A percentile compares a stretch with the other conserved stretches of the same genome.
Conservation (phyloP, 2,113 vertebrate genomes). For the Macaca nemestrina region DNA sequence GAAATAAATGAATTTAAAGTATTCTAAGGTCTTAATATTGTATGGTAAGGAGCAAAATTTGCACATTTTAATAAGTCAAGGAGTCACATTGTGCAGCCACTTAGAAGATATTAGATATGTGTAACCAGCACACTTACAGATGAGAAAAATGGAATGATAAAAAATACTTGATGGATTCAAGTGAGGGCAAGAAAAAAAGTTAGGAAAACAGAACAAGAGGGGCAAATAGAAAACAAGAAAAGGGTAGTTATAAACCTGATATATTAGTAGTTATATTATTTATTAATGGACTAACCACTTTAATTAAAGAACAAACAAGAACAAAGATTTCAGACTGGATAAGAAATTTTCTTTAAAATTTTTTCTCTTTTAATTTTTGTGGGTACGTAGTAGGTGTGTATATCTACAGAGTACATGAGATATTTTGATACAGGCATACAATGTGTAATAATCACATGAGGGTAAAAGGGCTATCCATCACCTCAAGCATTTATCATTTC, state of each 20-base stretch:
- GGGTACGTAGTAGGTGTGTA: too few relatives aligned
- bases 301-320: not conserved
- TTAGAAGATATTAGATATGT: not conserved
- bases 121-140: not conserved
- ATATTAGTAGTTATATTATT: not conserved
- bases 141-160: not conserved
- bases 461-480: too few relatives aligned
- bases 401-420: too few relatives aligned
- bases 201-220: not conserved
- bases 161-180: not conserved
- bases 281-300: not conserved
- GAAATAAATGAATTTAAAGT: not conserved
- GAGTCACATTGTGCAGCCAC: not conserved
- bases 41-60: not conserved
- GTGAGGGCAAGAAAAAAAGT: not conserved
- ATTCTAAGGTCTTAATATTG: not conserved
- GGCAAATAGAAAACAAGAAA: not conserved
- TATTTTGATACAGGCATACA: too few relatives aligned
- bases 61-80: not conserved
- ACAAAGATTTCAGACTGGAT: not conserved
- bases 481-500: too few relatives aligned
- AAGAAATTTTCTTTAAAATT: not conserved
- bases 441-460: too few relatives aligned
- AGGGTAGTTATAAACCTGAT: not conserved
- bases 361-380: too few relatives aligned